Conservation (phyloP, 2,797 vertebrate genomes). For the Esox masquinongy region DNA sequence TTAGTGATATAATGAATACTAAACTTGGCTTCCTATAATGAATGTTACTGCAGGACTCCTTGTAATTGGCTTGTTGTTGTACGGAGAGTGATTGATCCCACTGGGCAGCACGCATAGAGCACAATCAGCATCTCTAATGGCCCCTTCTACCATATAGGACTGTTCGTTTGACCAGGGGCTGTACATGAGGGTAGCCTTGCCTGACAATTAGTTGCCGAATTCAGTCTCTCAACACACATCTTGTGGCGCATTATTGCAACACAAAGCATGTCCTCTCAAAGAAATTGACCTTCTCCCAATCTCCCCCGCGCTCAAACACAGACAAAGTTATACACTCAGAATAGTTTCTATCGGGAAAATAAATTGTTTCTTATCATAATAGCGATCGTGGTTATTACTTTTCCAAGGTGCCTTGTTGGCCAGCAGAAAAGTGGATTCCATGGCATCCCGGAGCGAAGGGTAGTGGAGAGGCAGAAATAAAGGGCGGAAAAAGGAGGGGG, state of each 20-base stretch:
- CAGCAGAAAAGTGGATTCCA: conserved; percentile 45
- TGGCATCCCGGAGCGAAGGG: conserved; percentile 8
- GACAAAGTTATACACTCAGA: not conserved
- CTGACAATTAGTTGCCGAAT: not conserved
- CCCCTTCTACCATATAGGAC: conserved; percentile 56
- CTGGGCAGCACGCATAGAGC: conserved; percentile 63
- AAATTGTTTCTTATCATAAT: conserved; percentile 35
- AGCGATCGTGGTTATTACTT: conserved; percentile 44
- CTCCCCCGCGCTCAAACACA: not conserved
- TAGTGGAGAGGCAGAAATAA: not conserved
- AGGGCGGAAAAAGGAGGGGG: conserved; percentile 45
- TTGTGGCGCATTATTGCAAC: not conserved
- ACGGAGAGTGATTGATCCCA: conserved; percentile 55
- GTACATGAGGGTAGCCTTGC: not conserved
- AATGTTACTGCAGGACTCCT: conserved; percentile 36
- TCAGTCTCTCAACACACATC: not conserved
- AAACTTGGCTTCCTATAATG: conserved; percentile 17
- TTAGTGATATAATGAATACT: too few relatives aligned
- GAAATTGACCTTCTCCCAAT: not conserved
- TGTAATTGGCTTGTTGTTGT: conserved; percentile 59
- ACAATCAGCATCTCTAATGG: conserved; percentile 39
- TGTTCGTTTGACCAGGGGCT: not conserved
- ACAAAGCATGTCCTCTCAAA: conserved; percentile 3
- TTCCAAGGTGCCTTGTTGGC: conserved; percentile 46
- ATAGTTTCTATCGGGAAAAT: not conserved